phyloP scores from a whole-genome alignment of 2,888 invertebrate species.

The Petrophora chlorosata region DNA sequence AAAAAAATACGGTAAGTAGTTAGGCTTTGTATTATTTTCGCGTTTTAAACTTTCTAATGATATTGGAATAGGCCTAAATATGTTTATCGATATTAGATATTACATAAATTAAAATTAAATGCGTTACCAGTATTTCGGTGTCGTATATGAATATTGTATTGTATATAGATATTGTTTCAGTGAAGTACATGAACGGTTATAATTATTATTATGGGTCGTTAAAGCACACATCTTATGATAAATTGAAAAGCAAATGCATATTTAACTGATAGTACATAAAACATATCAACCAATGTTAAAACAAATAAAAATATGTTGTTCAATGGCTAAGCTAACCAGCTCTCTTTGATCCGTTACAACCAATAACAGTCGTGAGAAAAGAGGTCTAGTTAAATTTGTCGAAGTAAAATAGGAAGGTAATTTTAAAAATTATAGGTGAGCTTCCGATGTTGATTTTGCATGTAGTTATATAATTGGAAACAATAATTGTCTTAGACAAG shows the following conservation, averaged over 20 bases:
- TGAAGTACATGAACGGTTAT: conserved; percentile 49
- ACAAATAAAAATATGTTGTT: conserved; percentile 43
- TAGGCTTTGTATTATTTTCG: conserved; percentile 43
- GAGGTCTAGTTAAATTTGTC: conserved; percentile 34
- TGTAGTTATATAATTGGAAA: conserved; percentile 56
- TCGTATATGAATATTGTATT: conserved; percentile 59
- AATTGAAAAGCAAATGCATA: conserved; percentile 60
- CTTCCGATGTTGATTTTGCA: conserved; percentile 75
- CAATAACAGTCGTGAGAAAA: conserved; percentile 24
- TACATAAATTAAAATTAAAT: conserved; percentile 34
- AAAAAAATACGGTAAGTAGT: conserved; percentile 39
- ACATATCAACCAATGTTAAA: conserved; percentile 74
- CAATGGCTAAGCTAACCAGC: conserved; percentile 42
- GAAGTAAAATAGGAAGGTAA: conserved; percentile 30
- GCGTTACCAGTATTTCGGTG: conserved; percentile 71
- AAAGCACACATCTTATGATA: conserved; percentile 66
- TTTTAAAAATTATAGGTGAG: conserved; percentile 57
- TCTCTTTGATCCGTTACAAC: conserved; percentile 39
- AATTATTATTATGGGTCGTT: conserved; percentile 49
- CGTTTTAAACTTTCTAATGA: conserved; percentile 49
- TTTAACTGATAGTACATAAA: conserved; percentile 77
- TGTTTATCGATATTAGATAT: conserved; percentile 53
- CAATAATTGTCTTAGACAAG: conserved; percentile 70
- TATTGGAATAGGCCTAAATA: conserved; percentile 67
- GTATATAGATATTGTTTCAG: conserved; percentile 51